Base-by-base conservation (phyloP, 2,888 invertebrate species). In the Athrips mouffetella region DNA sequence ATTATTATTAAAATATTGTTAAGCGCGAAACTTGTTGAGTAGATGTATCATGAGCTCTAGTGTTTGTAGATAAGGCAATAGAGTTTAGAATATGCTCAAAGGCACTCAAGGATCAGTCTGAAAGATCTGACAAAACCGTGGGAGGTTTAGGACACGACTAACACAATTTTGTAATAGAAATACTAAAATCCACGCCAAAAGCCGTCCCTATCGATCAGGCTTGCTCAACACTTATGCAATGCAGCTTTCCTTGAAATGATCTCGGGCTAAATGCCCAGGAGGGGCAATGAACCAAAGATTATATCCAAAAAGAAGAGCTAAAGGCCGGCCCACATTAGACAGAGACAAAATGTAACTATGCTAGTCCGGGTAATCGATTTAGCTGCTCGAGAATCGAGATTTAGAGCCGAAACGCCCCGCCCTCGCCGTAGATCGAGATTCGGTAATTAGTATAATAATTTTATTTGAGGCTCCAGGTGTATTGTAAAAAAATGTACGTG, bases 361-460 rank as follows among this genome's bases (percentile, higher is more conserved):
- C 79, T 67, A 76, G 76, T 74, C 73, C 73, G 70, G 72, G 72
- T 84, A 84, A 84, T 85, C 85, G 82, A 83, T 83, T 83, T 80
- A 76, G 76, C 76, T 72, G 65, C 67, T 55, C 55, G 63, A 80
- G 78, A 31, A 31, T 75, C 45, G 45, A 45, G 35, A 25, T 41
- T 41, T 41, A 41, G 27, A 41, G 41, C 18, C 41, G 41, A 25
- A 20, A 37, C 37, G 37, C 37, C 37, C 66, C 52, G 49, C 54
- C 71, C 74, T 72, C 78, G 73, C 5, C 31, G 18, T 10, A 37
- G 20, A 37, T 74, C 76, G 73, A 76, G 75, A 75, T 80, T 77
- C 72, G 76, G 83, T 83, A 83, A 84, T 83, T 84, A 83, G 80
- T 80, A 74, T 81, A 81, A 82, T 83, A 80, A 81, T 84, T 80